Evolutionary conservation across 2,113 vertebrate genomes (phyloP).

Genomic region (Syngnathus floridae): DNA sequence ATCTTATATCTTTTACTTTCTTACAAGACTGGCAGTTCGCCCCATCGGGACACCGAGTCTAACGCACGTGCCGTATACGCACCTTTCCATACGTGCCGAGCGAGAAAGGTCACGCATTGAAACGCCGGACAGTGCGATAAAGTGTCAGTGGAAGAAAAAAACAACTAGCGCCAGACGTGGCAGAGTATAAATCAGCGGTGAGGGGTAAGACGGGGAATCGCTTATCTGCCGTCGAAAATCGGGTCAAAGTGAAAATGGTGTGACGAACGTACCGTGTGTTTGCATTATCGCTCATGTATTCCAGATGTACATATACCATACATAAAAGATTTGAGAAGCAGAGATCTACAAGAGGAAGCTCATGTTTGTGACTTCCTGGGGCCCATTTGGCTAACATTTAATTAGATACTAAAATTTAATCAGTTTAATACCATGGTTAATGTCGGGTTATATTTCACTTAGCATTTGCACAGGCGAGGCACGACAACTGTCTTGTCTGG

Average conservation of each 20-base stretch:
- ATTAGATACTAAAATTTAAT: background rate
- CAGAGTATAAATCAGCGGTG: constrained; percentile 58
- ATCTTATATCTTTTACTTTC: constrained; percentile 58
- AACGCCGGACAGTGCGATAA: constrained; percentile 40
- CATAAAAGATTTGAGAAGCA: constrained; percentile 3
- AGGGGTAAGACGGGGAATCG: constrained; percentile 23
- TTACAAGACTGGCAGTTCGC: constrained; percentile 36
- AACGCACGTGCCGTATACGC: background rate
- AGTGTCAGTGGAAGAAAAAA: constrained; percentile 48
- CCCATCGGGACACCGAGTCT: constrained; percentile 28
- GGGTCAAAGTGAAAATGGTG: constrained; percentile 25
- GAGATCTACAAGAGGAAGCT: background rate
- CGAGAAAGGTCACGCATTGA: constrained; percentile 58
- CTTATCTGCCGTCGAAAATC: constrained; percentile 50
- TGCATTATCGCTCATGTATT: constrained; percentile 37
- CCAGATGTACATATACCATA: background rate
- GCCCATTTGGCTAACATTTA: background rate
- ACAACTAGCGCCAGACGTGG: constrained; percentile 34
- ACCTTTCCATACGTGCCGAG: constrained; percentile 35
- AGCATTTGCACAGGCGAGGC: too few species aligned
- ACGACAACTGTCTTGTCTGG: too few species aligned
- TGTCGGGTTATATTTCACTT: background rate
- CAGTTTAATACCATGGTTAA: background rate
- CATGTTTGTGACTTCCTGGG: background rate
- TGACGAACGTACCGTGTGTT: constrained; percentile 17